A percentile compares a stretch with the other conserved stretches of the same genome.
Conservation (phyloP, 2,113 vertebrate species). For the Oplegnathus fasciatus region DNA sequence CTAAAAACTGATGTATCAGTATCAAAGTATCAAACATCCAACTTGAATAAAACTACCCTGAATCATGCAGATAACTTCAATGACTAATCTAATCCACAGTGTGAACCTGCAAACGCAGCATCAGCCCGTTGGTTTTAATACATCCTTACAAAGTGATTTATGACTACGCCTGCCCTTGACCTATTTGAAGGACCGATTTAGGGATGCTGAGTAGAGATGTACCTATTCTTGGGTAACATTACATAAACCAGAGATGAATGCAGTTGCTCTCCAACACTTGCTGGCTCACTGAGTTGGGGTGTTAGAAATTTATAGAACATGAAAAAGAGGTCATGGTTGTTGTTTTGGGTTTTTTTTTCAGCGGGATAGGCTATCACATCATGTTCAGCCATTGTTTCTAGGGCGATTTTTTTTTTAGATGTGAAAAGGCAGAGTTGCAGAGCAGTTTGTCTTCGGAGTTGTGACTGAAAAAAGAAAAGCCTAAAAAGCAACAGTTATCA, state of each 20-base stretch:
- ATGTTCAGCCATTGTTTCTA: slow-evolving; percentile 42
- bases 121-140: slow-evolving; percentile 35
- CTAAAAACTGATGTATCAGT: too few species aligned
- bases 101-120: slow-evolving; percentile 30
- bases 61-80: slow-evolving; percentile 6
- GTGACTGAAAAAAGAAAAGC: not conserved
- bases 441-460: not conserved
- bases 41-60: slow-evolving; percentile 5
- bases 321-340: slow-evolving; percentile 51
- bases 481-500: not conserved
- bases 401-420: slow-evolving; percentile 24
- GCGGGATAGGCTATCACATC: slow-evolving; percentile 6
- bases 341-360: not conserved
- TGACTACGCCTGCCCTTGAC: slow-evolving; percentile 60
- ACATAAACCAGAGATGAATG: slow-evolving; percentile 74
- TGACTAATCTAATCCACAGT: not conserved
- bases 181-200: slow-evolving; percentile 69
- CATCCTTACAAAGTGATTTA: slow-evolving; percentile 67
- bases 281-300: slow-evolving; percentile 60
- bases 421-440: not conserved
- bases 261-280: slow-evolving; percentile 47
- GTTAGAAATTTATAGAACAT: slow-evolving; percentile 68
- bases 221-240: slow-evolving; percentile 76
- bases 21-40: not conserved
- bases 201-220: slow-evolving; percentile 68